phyloP scores from a whole-genome alignment of 2,797 vertebrate genomes.

The Ptychadena robeensis region DNA sequence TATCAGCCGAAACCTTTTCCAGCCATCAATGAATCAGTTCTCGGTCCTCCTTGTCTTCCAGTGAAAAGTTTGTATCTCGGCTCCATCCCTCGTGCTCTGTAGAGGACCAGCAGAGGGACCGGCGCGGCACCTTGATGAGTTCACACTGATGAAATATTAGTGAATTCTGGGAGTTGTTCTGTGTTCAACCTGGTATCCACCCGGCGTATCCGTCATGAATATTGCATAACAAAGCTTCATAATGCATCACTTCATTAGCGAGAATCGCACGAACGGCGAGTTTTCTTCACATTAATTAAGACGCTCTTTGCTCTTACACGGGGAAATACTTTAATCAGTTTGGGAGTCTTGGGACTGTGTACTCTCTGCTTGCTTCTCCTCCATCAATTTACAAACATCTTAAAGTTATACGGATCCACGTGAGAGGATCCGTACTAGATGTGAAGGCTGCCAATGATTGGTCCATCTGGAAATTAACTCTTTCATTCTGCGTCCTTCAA shows the following conservation, averaged over 20 bases:
- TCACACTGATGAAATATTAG: slow-evolving; percentile 30
- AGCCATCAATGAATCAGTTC: neutral
- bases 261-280: neutral
- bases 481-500: no score
- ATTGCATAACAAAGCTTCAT: slow-evolving; percentile 38
- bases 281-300: slow-evolving; percentile 35
- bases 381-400: slow-evolving; percentile 40
- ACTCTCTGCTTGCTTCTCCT: slow-evolving; percentile 21
- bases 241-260: slow-evolving; percentile 42
- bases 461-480: no score
- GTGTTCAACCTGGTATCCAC: slow-evolving; percentile 1
- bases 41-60: neutral
- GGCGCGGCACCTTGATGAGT: slow-evolving; percentile 10
- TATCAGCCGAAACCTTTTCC: no score
- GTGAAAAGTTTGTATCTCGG: neutral
- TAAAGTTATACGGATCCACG: slow-evolving; percentile 8
- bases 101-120: neutral
- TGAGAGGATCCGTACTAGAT: neutral
- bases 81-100: neutral
- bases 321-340: slow-evolving; percentile 47
- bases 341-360: slow-evolving; percentile 37
- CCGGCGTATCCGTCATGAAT: slow-evolving; percentile 25
- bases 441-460: neutral
- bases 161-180: slow-evolving; percentile 31
- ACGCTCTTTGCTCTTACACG: slow-evolving; percentile 37